Base-by-base conservation (phyloP, 2,797 vertebrate species). In the Crenuchus spilurus region DNA sequence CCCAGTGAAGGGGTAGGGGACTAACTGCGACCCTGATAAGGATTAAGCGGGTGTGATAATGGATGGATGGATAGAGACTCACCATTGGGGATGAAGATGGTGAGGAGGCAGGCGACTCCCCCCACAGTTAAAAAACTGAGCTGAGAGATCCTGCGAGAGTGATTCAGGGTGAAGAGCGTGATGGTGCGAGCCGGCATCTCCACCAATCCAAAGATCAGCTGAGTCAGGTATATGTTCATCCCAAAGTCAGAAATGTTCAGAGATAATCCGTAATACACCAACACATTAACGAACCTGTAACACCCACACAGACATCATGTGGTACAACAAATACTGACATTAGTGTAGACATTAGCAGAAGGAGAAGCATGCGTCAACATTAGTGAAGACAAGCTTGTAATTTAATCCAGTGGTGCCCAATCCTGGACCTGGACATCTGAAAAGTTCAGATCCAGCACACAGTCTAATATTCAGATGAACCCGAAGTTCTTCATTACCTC, bases 141-240 rank as follows among this genome's bases (percentile, higher is more conserved):
- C 80, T 94, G 94, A 4, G 89, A 92, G 82, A 91, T 86, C 86
- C 82, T 94, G 63, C 94, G 89, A 54, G 95, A 95, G 64, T 86
- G 87, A 80, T 95, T 91, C 48, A 96, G 85, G 4, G 74, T 65
- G 82, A 93, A 92, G 73, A 94, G 87, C 68, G 89, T 92, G 60
- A 84, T 84, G 64, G 86, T 57, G 6, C 93, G 92, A 0, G 91
- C 92, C 0, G 93, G 93, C 68, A 95, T 90, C 85, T 96, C 94
- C 1, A 94, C 91, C 7, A 90, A 83, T 33, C 94, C 94, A 0
- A 97, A 97, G 1, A 95, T 88, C n/a, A 96, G 74, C 84, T 97
- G 94, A 0, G 94, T 95, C 85, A 96, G 84, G 84, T 95, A 95
- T 89, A 96, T 92, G 87, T 96, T 88, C 86, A 94, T 86, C 6